Evolutionary conservation across 2,888 invertebrate species (phyloP).

Genomic region (Parnassius smintheus): DNA sequence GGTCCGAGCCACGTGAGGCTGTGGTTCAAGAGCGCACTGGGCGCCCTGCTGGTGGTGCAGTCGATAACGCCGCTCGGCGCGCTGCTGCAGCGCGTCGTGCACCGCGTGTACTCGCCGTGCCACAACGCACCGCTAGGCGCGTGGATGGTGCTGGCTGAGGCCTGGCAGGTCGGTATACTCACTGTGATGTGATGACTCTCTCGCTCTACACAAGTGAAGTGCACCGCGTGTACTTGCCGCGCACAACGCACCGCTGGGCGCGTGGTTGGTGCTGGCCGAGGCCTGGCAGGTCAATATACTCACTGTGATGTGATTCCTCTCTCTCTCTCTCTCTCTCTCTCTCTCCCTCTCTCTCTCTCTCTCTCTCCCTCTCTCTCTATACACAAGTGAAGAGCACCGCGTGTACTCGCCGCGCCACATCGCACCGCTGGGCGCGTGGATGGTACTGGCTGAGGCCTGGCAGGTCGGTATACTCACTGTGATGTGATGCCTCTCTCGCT

Average conservation of each 20-base stretch:
- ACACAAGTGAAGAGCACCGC: too few species aligned
- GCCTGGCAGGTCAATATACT: too few species aligned
- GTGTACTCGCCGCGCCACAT: constrained; percentile 51
- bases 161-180: constrained; percentile 77
- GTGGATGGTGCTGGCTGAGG: constrained; percentile 85
- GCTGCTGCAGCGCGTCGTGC: constrained; percentile 87
- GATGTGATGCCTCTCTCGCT: too few species aligned
- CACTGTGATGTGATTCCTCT: too few species aligned
- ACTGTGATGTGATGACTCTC: too few species aligned
- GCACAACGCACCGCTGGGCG: too few species aligned
- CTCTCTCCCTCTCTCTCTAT: too few species aligned
- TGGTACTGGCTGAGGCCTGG: constrained; percentile 85
- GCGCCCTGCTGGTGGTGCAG: constrained; percentile 85
- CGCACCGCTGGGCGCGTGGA: constrained; percentile 83
- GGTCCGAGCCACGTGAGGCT: constrained; percentile 91
- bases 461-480: constrained; percentile 71
- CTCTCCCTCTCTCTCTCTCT: too few species aligned
- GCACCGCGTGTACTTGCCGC: too few species aligned
- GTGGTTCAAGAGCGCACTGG: constrained; percentile 80
- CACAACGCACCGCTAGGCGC: constrained; percentile 83
- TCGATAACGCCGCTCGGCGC: constrained; percentile 90
- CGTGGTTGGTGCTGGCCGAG: too few species aligned
- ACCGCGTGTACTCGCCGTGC: constrained; percentile 84
- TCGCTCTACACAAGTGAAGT: too few species aligned
- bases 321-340: too few species aligned